These are phyloP conservation scores for Liasis olivaceus DNA, from an alignment of 2,797 vertebrate species.

Conservation along the genomic window DNA sequence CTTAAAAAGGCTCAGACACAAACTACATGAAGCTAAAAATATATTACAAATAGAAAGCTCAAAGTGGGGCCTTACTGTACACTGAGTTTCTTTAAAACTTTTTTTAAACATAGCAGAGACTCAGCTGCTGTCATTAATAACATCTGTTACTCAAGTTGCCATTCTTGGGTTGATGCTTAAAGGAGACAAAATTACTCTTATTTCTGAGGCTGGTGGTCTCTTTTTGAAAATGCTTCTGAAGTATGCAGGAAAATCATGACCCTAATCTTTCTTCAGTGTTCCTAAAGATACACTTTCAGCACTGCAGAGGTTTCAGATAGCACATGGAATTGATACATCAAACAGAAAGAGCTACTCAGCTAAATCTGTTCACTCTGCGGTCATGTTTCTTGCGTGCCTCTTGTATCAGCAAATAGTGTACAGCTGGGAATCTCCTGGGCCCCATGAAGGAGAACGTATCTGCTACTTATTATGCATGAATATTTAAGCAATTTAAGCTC, in stretches of 20 bases:
- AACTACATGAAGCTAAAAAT: not conserved
- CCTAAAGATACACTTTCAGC: conserved; percentile 40
- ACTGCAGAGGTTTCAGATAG: conserved; percentile 29
- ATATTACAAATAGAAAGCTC: not conserved
- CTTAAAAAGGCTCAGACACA: not conserved
- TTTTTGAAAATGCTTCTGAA: not conserved
- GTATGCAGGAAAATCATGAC: conserved; percentile 12
- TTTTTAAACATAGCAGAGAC: not conserved
- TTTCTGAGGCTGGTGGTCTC: conserved; percentile 18
- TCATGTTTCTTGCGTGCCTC: conserved; percentile 42
- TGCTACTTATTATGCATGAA: not conserved
- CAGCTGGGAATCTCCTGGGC: conserved; percentile 39
- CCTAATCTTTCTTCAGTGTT: conserved; percentile 37
- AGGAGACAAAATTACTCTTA: conserved; percentile 32
- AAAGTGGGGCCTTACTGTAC: not conserved
- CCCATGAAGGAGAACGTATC: conserved; percentile 5
- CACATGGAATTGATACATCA: conserved; percentile 21
- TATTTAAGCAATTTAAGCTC: not conserved
- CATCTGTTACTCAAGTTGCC: conserved; percentile 1
- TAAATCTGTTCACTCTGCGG: conserved; percentile 40
- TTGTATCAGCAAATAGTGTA: conserved; percentile 39
- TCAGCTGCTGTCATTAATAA: not conserved
- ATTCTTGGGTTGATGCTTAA: conserved; percentile 30
- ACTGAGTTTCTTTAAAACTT: not conserved
- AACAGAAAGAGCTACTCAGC: conserved; percentile 38